These are phyloP conservation scores for Dorcus hopei DNA, from an alignment of 2,888 invertebrate genomes.

Conservation along the genomic window DNA sequence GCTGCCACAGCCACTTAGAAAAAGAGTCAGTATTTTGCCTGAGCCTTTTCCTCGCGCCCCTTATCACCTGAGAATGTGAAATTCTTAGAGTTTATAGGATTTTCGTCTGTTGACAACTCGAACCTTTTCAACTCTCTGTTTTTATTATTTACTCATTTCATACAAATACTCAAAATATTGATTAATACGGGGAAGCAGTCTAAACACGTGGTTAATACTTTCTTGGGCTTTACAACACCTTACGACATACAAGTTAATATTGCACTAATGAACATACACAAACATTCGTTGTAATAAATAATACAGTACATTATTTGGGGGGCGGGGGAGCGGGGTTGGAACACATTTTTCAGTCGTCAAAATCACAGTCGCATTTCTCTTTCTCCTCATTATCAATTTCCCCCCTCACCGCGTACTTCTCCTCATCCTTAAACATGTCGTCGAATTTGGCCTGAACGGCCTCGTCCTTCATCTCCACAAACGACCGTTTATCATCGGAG, in stretches of 20 bases:
- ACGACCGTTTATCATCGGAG: conserved; percentile 42
- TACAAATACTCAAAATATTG: too few species aligned
- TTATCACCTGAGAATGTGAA: too few species aligned
- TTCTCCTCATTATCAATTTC: not conserved
- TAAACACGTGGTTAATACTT: too few species aligned
- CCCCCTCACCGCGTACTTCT: conserved; percentile 8
- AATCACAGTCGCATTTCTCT: conserved; percentile 24
- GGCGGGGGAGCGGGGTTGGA: not conserved
- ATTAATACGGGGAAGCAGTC: too few species aligned
- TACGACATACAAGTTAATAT: not conserved
- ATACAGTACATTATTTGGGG: not conserved
- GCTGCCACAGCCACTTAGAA: too few species aligned
- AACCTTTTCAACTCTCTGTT: too few species aligned
- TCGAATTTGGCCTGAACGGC: conserved; percentile 46
- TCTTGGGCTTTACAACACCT: too few species aligned
- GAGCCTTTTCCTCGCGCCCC: too few species aligned
- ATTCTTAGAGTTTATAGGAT: too few species aligned
- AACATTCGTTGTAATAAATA: not conserved
- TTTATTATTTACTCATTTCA: too few species aligned
- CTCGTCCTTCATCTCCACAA: conserved; percentile 51
- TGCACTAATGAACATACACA: not conserved
- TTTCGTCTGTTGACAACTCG: too few species aligned
- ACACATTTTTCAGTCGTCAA: conserved; percentile 10
- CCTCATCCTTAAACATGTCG: conserved; percentile 36
- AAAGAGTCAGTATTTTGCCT: too few species aligned